Base-by-base conservation (phyloP, 2,888 invertebrate species). In the Hyppa rectilinea region DNA sequence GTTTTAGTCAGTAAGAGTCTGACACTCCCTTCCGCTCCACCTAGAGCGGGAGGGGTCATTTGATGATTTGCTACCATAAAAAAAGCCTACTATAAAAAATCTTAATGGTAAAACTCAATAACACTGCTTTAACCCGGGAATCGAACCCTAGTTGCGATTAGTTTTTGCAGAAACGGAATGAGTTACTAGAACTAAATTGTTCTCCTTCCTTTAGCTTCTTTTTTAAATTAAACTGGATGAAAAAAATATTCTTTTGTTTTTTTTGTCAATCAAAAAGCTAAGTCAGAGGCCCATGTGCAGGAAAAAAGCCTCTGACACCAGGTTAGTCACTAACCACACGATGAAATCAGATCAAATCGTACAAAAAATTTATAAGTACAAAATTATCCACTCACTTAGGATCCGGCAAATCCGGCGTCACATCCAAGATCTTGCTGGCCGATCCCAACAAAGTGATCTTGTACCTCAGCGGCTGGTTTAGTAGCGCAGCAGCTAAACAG, bases 381-480 rank as follows among this genome's bases (percentile, higher is more conserved):
- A 9, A 17, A 47, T n/a, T n/a, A 29, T 0, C 5, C 9, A 81
- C 78, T 81, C 61, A 83, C 84, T 85, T 84, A 4, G 95, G 96
- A 74, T 96, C 95, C 0, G 94, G 94, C 75, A 94, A 76, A 38
- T 94, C 94, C 0, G 92, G 92, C 45, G 97, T 97, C 43, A 98
- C 96, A 87, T 99, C 99, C 49, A 97, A 92, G 80, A 99, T 98
- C 90, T 97, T 97, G 81, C 98, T 98, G 47, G 98, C 96, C 0
- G 99, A 99, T 0, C 99, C 98, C 83, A 97, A 96, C 92, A 98
- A 97, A 7, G 97, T 96, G 76, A 99, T 96, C 43, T 97, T 97
- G 93, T 99, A 99, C 49, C 99, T 96, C 29, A 99, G 95, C 43
- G 99, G 99, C 84, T 98, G 97, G 91, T 98, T 97, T 62, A 99